Evolutionary conservation across 2,113 vertebrate genomes (phyloP), one percentile per base, ranked within the genome.

Genomic region (Eonycteris spelaea): DNA sequence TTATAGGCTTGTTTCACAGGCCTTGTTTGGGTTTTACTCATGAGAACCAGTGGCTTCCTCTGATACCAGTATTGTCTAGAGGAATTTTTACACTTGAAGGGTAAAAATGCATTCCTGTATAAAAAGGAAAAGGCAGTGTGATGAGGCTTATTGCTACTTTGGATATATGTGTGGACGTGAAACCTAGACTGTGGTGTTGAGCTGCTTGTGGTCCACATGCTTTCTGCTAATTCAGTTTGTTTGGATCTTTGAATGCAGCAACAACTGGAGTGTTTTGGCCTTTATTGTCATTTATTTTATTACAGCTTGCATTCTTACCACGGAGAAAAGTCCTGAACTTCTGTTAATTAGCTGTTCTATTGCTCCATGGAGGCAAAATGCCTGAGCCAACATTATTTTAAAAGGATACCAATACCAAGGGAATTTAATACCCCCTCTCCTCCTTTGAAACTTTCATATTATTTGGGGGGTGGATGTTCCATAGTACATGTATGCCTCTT

Each of bases 271-370:
- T 40, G 8, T 22, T 35, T 26, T 59, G 79, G 79, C 10, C 16
- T 70, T 45, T 94, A 8, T 65, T 22, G 51, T 95, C 0, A 13
- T 67, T 96, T 86, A 91, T 98, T 97, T 97, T 97, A 79, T 95
- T 94, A 92, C 71, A 90, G 57, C 24, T 89, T 96, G 2, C 7
- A 30, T 70, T 35, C 90, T 96, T 51, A 92, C 26, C 80, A 97
- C 98, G 93, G 90, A 95, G 79, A 97, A 95, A 97, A 95, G 55
- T 88, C 57, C 15, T 86, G 24, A n/a, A 92, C 15, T 45, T 88
- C 84, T 71, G 96, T 94, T 96, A 94, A 96, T 97, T 95, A 95
- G 77, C 33, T 97, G 77, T 90, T 40, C 90, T 96, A 10, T 98
- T 97, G 82, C 65, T 97, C 88, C 78, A 6, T 85, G 96, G 57